phyloP scores from a whole-genome alignment of 2,888 invertebrate species.

The Lithophane ornitopus region DNA sequence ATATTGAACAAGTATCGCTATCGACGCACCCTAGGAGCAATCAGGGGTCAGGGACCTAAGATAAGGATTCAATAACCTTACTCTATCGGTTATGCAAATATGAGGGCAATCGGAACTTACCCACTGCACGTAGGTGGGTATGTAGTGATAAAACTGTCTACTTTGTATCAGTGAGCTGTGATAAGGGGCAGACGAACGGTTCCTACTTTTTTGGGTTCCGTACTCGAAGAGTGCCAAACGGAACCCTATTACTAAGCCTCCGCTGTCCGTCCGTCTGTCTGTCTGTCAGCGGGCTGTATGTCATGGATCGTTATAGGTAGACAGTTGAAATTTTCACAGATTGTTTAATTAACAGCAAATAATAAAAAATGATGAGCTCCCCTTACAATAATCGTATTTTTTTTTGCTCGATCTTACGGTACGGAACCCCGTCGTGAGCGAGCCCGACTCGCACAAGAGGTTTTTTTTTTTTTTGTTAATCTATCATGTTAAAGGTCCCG shows the following conservation, averaged over 20 bases:
- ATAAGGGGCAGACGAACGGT: constrained; percentile 25
- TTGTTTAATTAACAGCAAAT: no score
- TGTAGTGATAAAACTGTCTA: constrained; percentile 57
- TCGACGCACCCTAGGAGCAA: constrained; percentile 71
- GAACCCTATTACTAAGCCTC: no score
- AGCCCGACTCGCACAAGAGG: background rate
- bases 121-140: constrained; percentile 27
- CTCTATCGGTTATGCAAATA: constrained; percentile 78
- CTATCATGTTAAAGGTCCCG: no score
- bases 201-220: background rate
- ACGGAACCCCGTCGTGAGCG: no score
- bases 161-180: constrained; percentile 34
- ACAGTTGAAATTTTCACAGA: no score
- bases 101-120: constrained; percentile 63
- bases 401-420: no score
- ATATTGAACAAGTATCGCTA: constrained; percentile 68
- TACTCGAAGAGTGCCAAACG: background rate
- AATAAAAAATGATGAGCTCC: no score
- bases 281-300: no score
- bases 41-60: constrained; percentile 77
- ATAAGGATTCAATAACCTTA: constrained; percentile 88
- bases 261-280: no score
- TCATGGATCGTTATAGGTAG: no score
- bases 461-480: constrained; percentile 24
- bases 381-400: no score